phyloP scores from a whole-genome alignment of 2,797 vertebrate genomes.

The Apogon hyalosoma region DNA sequence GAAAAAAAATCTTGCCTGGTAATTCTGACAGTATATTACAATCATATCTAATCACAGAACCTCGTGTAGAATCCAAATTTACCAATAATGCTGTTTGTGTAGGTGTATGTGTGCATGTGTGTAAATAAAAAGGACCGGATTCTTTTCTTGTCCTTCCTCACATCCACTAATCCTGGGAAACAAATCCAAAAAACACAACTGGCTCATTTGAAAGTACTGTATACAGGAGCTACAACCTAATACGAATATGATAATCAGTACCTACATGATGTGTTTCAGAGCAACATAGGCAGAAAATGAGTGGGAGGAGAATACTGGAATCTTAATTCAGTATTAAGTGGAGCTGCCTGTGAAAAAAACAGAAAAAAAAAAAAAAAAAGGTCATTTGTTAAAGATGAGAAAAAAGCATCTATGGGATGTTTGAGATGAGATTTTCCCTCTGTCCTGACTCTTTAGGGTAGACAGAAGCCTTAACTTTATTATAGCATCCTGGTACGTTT shows the following conservation, averaged over 20 bases:
- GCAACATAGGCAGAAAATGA: slow-evolving; percentile 32
- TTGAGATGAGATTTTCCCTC: background rate
- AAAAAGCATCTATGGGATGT: background rate
- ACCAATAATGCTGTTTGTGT: background rate
- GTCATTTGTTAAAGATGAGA: background rate
- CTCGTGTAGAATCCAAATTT: background rate
- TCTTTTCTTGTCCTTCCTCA: background rate
- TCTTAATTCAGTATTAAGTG: slow-evolving; percentile 54
- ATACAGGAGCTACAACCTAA: background rate
- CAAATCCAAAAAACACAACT: background rate
- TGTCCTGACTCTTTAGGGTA: slow-evolving; percentile 4
- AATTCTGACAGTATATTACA: slow-evolving; percentile 10
- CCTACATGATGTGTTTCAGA: slow-evolving; percentile 32
- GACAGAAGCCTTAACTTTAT: slow-evolving; percentile 43
- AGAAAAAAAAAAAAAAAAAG: slow-evolving; percentile 10
- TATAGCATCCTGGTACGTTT: slow-evolving; percentile 1
- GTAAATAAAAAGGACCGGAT: background rate
- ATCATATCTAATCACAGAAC: background rate
- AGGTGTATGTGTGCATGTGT: background rate
- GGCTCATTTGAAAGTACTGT: background rate
- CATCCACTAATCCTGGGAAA: background rate
- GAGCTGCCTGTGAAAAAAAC: slow-evolving; percentile 26
- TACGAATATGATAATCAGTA: slow-evolving; percentile 20
- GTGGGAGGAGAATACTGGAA: slow-evolving; percentile 43
- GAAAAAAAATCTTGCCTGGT: background rate